Percentiles rank a stretch among this genome's conserved stretches.
Evolutionary conservation across 2,888 invertebrate genomes (phyloP).

Genomic region (Sphecodes monilicornis): DNA sequence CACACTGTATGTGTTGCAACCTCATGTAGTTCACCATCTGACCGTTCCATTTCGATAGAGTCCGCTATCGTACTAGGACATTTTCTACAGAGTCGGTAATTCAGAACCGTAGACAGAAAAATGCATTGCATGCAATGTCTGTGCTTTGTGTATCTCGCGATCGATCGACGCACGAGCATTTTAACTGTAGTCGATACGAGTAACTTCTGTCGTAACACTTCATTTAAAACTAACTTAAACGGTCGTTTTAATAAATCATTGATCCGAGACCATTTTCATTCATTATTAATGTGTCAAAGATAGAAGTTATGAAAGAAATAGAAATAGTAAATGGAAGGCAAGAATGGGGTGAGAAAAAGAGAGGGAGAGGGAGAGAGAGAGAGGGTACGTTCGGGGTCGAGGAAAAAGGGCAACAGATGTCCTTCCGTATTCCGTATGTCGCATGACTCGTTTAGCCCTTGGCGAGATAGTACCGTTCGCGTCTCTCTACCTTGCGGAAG

Average conservation of each 20-base stretch:
- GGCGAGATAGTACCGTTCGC: slow-evolving; percentile 65
- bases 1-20: too few relatives aligned
- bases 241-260: background rate
- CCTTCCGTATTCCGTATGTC: slow-evolving; percentile 74
- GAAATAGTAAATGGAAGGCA: background rate
- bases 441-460: slow-evolving; percentile 68
- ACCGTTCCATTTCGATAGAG: too few relatives aligned
- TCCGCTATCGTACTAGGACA: too few relatives aligned
- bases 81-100: too few relatives aligned
- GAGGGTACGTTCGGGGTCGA: slow-evolving; percentile 50
- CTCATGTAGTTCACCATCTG: too few relatives aligned
- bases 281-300: background rate
- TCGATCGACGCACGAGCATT: slow-evolving; percentile 68
- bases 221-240: background rate
- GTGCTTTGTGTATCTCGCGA: slow-evolving; percentile 30
- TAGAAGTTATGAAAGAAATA: background rate
- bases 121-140: background rate
- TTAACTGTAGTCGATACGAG: slow-evolving; percentile 48
- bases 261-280: slow-evolving; percentile 41
- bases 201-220: slow-evolving; percentile 1
- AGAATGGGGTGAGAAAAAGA: slow-evolving; percentile 33
- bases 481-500: slow-evolving; percentile 62
- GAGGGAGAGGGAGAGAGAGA: slow-evolving; percentile 14
- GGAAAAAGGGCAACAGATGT: slow-evolving; percentile 76
- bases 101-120: too few relatives aligned